Evolutionary conservation across 2,113 vertebrate genomes (phyloP).

Genomic region (Dermatemys mawii): DNA sequence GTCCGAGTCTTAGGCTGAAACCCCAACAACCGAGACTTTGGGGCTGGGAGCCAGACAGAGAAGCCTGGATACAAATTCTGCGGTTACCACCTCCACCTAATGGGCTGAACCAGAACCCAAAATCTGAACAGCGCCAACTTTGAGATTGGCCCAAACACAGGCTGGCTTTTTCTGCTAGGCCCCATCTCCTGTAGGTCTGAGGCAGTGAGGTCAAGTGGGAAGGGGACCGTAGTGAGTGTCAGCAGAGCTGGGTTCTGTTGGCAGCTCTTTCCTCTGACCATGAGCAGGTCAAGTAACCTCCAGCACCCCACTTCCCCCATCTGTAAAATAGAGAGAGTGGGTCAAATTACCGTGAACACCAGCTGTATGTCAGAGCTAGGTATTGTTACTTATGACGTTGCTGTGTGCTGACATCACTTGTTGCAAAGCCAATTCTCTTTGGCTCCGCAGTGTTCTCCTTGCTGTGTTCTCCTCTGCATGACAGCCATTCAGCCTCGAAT

Average conservation of each 20-base stretch:
- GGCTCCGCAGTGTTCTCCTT: background rate
- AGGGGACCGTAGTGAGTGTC: no score
- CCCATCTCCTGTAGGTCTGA: background rate
- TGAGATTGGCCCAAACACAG: no score
- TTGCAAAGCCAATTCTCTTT: slow-evolving; percentile 8
- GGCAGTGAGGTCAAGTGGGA: no score
- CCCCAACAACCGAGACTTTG: background rate
- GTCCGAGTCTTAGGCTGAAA: background rate
- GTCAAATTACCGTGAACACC: background rate
- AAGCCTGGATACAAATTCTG: no score
- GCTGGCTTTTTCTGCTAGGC: no score
- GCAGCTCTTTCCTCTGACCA: background rate
- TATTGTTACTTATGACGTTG: background rate
- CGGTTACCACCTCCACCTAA: no score
- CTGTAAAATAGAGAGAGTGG: background rate
- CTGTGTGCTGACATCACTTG: background rate
- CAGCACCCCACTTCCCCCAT: no score
- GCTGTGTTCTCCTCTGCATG: slow-evolving; percentile 24
- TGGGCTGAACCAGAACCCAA: no score
- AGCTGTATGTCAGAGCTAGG: slow-evolving; percentile 6
- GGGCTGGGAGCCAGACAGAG: no score
- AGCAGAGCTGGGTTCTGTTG: background rate
- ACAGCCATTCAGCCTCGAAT: slow-evolving; percentile 5
- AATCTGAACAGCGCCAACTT: no score
- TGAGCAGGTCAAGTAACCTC: background rate